Percentiles rank a stretch among this genome's conserved stretches.
These are phyloP conservation scores for Arrhopalites spinosus DNA, from an alignment of 2,888 invertebrate species.

Conservation along the genomic window DNA sequence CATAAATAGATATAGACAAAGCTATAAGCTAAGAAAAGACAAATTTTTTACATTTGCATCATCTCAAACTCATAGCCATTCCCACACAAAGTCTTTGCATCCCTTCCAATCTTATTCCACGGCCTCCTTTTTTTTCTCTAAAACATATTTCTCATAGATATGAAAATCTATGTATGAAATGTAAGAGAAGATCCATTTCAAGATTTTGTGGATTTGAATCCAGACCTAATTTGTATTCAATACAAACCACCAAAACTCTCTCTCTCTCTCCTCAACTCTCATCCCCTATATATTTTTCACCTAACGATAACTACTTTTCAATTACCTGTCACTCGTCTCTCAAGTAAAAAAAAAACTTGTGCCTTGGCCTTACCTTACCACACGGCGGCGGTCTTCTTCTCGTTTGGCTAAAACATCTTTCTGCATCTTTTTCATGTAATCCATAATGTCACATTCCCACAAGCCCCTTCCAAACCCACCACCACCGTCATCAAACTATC, in stretches of 20 bases:
- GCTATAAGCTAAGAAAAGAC: too few species aligned
- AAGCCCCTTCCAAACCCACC: background rate
- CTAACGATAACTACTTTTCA: slow-evolving; percentile 36
- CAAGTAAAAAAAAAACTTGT: too few species aligned
- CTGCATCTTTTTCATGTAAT: too few species aligned
- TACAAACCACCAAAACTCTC: slow-evolving; percentile 17
- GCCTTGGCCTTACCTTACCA: background rate
- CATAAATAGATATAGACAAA: too few species aligned
- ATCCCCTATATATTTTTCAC: slow-evolving; percentile 24
- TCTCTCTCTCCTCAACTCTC: slow-evolving; percentile 15
- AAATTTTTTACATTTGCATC: too few species aligned
- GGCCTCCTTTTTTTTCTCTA: background rate
- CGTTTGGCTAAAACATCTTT: too few species aligned
- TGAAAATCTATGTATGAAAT: background rate
- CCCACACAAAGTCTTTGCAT: background rate
- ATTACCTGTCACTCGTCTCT: slow-evolving; percentile 39
- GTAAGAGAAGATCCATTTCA: background rate
- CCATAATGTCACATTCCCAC: background rate
- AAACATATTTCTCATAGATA: background rate
- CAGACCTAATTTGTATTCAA: slow-evolving; percentile 49
- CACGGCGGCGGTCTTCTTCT: background rate
- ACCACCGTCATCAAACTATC: background rate
- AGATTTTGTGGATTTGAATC: background rate
- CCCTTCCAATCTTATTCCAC: background rate
- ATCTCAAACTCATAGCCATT: background rate